Percentiles rank a stretch among this genome's conserved stretches.
phyloP scores from a whole-genome alignment of 2,113 vertebrate genomes.

The Lonchura striata region DNA sequence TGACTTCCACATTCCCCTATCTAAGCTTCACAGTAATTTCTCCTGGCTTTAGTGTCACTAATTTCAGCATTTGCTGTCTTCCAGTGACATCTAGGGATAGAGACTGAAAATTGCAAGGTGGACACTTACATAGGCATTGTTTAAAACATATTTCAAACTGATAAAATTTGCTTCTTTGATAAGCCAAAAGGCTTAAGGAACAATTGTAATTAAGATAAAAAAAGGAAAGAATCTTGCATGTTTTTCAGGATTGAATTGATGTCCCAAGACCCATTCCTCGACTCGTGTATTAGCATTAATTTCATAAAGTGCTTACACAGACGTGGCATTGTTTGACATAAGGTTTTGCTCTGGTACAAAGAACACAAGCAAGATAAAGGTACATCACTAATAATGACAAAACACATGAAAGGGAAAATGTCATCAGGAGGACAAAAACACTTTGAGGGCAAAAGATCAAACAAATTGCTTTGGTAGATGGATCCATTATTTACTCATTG shows the following conservation, averaged over 20 bases:
- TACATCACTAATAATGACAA: not conserved
- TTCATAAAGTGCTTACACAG: not conserved
- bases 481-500: not conserved
- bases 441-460: not conserved
- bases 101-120: not conserved
- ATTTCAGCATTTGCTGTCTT: not conserved
- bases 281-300: not conserved
- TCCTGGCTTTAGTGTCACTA: not conserved
- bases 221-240: not conserved
- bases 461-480: not conserved
- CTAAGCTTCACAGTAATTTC: not conserved
- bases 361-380: not conserved
- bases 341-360: not conserved
- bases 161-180: not conserved
- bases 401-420: not conserved
- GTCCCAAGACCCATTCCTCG: not conserved
- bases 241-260: not conserved
- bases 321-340: not conserved
- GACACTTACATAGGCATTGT: not conserved
- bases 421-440: not conserved
- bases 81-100: conserved; percentile 28
- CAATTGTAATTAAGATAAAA: not conserved
- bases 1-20: not conserved
- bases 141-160: not conserved
- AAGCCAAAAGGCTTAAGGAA: not conserved